Percentiles rank a stretch among this genome's conserved stretches.
Conservation (phyloP, 53 echinoderm and acorn worm species). For the Henricia sp. region DNA sequence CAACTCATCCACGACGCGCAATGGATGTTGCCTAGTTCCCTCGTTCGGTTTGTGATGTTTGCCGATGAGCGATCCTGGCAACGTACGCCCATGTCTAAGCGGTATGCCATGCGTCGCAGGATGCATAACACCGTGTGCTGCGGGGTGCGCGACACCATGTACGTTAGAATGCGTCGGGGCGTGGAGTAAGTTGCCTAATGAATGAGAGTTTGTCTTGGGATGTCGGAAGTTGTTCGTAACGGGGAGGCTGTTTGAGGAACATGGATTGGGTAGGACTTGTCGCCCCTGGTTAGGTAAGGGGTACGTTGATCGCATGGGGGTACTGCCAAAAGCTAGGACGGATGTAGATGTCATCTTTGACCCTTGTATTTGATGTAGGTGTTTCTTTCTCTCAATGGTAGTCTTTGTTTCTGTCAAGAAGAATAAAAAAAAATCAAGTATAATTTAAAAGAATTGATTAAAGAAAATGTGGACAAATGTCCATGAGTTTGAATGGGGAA, state of each 20-base stretch:
- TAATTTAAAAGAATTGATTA: neutral
- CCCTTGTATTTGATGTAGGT: constrained; percentile 46
- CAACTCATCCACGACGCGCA: constrained; percentile 68
- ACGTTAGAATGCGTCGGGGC: constrained; percentile 8
- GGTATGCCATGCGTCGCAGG: no score
- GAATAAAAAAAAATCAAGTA: constrained; percentile 16
- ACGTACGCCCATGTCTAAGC: constrained; percentile 19
- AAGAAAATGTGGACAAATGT: neutral
- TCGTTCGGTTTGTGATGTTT: constrained; percentile 27
- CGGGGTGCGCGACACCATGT: constrained; percentile 18
- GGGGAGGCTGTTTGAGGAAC: constrained; percentile 4
- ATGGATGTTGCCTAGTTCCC: neutral
- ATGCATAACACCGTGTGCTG: neutral
- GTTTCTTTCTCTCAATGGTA: constrained; percentile 83
- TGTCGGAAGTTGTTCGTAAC: constrained; percentile 14
- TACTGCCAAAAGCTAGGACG: constrained; percentile 23
- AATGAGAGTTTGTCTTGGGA: constrained; percentile 12
- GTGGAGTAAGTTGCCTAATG: constrained; percentile 2
- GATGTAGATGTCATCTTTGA: constrained; percentile 48
- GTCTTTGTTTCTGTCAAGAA: constrained; percentile 95
- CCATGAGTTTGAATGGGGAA: neutral
- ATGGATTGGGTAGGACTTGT: constrained; percentile 31
- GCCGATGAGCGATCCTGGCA: constrained; percentile 21
- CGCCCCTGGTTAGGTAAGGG: constrained; percentile 27
- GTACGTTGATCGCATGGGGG: constrained; percentile 1